Evolutionary conservation across 37 sponge, comb jelly and placozoan species (phyloP), one percentile per base, ranked within the genome.

Genomic region (Geodia barretti): DNA sequence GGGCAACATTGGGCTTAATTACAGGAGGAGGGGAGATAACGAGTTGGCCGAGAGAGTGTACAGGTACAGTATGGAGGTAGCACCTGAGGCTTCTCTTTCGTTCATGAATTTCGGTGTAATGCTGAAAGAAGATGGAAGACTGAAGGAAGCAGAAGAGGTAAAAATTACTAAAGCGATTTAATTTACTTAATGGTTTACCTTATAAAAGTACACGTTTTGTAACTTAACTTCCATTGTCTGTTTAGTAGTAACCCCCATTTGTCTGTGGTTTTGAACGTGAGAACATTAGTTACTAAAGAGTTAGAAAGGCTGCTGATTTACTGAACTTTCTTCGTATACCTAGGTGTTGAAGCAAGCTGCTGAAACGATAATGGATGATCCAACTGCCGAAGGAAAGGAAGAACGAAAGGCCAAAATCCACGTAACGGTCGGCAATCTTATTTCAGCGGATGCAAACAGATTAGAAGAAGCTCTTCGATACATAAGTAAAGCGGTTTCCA

Each of bases 71-170:
- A 70, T 81, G 39, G 82, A 81, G 64, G 74, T 87, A 66, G 90
- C 92, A 3, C 90, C 90, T n/a, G 88, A 95, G 42, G 87, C 89
- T 38, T 33, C 77, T 14, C 84, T 84, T 0, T 70, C 87, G 2
- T 86, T 42, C 60, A 92, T 95, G 35, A 95, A 95, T 72, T 65
- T 95, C 1, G 96, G 96, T 25, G 30, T 79, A n/a, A 72, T 89
- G 20, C 77, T 89, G 3, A 89, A 89, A 60, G 70, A 63, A 68
- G 68, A 79, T n/a, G 72, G 73, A 21, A 82, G 79, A 24, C 60
- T 77, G 5, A 33, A 76, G 31, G 90, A 86, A 64, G 72, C 92
- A 54, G 96, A 95, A 74, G 43, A 69, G 79, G 94, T 89, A 54
- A n/a, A 9, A 9, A 32, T 47, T 47, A 47, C 14, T 47, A 14